Conservation (phyloP, 2,797 vertebrate genomes). For the Onychomys torridus region DNA sequence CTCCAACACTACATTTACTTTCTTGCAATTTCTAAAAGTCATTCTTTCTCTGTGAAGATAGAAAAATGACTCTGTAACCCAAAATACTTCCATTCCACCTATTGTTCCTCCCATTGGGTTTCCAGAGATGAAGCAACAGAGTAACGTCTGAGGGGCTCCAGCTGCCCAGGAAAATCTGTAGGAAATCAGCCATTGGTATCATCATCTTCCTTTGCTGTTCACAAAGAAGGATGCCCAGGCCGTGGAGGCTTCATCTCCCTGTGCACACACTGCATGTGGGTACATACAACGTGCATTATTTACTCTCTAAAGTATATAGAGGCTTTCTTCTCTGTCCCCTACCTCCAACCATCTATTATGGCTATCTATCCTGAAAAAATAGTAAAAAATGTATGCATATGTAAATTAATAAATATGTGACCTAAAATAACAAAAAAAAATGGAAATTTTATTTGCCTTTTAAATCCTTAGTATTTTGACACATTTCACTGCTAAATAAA, state of each 20-base stretch:
- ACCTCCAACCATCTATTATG: constrained; percentile 39
- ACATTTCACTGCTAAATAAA: constrained; percentile 80
- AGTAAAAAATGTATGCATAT: constrained; percentile 55
- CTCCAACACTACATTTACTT: constrained; percentile 26
- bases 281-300: neutral
- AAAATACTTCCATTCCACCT: constrained; percentile 48
- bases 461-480: constrained; percentile 81
- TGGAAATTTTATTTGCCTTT: constrained; percentile 70
- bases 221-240: neutral
- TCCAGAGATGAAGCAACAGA: constrained; percentile 12
- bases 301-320: constrained; percentile 31
- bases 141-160: neutral
- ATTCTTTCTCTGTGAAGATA: neutral
- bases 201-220: neutral
- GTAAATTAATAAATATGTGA: constrained; percentile 38
- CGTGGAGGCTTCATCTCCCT: neutral
- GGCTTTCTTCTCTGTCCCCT: constrained; percentile 47
- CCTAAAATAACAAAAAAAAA: constrained; percentile 33
- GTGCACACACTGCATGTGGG: neutral
- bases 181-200: constrained; percentile 1
- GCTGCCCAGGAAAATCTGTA: neutral
- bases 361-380: constrained; percentile 58
- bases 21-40: constrained; percentile 5
- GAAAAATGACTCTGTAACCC: neutral
- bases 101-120: constrained; percentile 18